Evolutionary conservation across 2,113 vertebrate genomes (phyloP).

Genomic region (Hassar affinis): DNA sequence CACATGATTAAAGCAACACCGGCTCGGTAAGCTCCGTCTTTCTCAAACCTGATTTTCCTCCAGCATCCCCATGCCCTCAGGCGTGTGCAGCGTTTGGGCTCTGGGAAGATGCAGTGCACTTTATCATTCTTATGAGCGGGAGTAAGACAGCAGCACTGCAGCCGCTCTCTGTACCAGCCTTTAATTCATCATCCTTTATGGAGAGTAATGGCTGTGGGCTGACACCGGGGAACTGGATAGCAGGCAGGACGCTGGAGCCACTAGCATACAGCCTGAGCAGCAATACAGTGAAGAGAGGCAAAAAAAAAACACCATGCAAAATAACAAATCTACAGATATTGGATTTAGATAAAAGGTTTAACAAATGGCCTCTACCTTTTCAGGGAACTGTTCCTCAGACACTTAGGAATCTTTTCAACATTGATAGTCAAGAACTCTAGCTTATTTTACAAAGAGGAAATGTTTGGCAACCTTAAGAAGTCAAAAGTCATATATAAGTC

Average conservation of each 20-base stretch:
- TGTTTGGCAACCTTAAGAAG: constrained; percentile 12
- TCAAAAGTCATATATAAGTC: constrained; percentile 45
- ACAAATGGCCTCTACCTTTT: not conserved
- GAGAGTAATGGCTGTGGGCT: constrained; percentile 76
- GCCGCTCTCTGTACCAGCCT: constrained; percentile 64
- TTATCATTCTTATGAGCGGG: constrained; percentile 79
- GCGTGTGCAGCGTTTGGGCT: constrained; percentile 41
- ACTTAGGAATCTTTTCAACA: not conserved
- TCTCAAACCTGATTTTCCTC: constrained; percentile 47
- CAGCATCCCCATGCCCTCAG: constrained; percentile 39
- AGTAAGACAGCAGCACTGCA: constrained; percentile 61
- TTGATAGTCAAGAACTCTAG: not conserved
- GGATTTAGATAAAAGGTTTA: not conserved
- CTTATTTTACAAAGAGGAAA: constrained; percentile 14
- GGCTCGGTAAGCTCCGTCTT: constrained; percentile 20
- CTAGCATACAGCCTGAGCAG: constrained; percentile 22
- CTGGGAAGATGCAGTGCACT: constrained; percentile 63
- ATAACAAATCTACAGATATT: not conserved
- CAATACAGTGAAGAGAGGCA: not conserved
- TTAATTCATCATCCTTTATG: constrained; percentile 81
- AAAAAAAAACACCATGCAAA: not conserved
- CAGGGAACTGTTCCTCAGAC: not conserved
- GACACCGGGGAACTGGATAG: constrained; percentile 63
- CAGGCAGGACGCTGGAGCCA: constrained; percentile 39
- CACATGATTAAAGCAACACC: constrained; percentile 29